Percentiles rank a stretch among this genome's conserved stretches.
phyloP scores from a whole-genome alignment of 2,113 vertebrate species.

The Lophotis ruficrista region DNA sequence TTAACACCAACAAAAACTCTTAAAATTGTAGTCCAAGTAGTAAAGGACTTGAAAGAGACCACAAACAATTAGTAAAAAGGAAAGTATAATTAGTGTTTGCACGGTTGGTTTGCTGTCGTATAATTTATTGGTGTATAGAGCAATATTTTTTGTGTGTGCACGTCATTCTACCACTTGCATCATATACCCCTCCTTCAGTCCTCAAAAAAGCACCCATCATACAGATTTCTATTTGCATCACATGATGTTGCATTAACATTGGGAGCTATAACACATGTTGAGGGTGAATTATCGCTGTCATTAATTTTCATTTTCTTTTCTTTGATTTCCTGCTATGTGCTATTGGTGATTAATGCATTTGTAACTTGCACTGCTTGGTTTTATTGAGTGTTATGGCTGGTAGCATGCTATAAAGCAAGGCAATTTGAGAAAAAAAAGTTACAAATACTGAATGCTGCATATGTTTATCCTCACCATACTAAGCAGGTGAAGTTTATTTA shows the following conservation, averaged over 20 bases:
- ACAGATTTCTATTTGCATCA: neutral
- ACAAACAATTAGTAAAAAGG: conserved; percentile 20
- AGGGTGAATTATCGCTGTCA: neutral
- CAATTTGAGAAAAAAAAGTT: neutral
- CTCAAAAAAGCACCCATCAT: neutral
- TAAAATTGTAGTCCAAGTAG: conserved; percentile 28
- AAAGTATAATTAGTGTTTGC: conserved; percentile 34
- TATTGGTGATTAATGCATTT: conserved; percentile 52
- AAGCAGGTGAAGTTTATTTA: conserved; percentile 47
- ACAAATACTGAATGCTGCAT: neutral
- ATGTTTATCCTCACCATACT: neutral
- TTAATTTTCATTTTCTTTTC: conserved; percentile 56
- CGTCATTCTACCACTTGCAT: conserved; percentile 25
- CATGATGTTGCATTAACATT: conserved; percentile 25
- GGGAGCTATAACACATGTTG: conserved; percentile 26
- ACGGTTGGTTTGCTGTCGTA: conserved; percentile 25
- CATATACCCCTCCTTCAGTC: neutral
- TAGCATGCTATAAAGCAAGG: conserved; percentile 54
- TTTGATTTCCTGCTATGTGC: conserved; percentile 49
- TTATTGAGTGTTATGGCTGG: conserved; percentile 54
- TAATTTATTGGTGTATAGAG: conserved; percentile 35
- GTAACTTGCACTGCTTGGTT: conserved; percentile 48
- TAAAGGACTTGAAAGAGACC: conserved; percentile 41
- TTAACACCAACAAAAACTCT: conserved; percentile 13
- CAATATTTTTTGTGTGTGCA: neutral